Evolutionary conservation across 64 coral and sea anemone genomes (phyloP).

Genomic region (Orbicella faveolata): DNA sequence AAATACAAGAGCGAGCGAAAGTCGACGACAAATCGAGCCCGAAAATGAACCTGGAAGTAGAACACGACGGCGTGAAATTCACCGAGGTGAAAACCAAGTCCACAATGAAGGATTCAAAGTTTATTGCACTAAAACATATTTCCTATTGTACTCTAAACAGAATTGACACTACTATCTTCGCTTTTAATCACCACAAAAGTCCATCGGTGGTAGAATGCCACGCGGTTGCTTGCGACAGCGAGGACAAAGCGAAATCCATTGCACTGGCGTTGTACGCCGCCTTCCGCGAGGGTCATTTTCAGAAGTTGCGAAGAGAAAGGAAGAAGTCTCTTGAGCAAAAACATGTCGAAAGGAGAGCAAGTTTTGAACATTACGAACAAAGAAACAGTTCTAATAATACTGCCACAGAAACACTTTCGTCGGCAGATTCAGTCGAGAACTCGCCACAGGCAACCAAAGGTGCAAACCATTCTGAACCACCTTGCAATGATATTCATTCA

Average conservation of each 20-base stretch:
- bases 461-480: not conserved
- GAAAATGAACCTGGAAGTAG: slow-evolving; percentile 74
- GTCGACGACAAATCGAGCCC: slow-evolving; percentile 53
- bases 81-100: slow-evolving; percentile 35
- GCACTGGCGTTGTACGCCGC: slow-evolving; percentile 67
- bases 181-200: slow-evolving; percentile 85
- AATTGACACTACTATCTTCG: slow-evolving; percentile 67
- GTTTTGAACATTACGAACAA: slow-evolving; percentile 23
- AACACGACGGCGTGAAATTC: slow-evolving; percentile 55
- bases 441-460: not conserved
- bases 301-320: slow-evolving; percentile 72
- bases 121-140: slow-evolving; percentile 65
- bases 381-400: not conserved
- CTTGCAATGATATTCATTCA: not conserved
- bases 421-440: not conserved
- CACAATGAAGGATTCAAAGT: slow-evolving; percentile 33
- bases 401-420: not conserved
- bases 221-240: slow-evolving; percentile 70
- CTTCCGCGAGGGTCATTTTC: slow-evolving; percentile 85
- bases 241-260: slow-evolving; percentile 80
- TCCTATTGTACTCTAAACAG: slow-evolving; percentile 82
- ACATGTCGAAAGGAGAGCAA: slow-evolving; percentile 17
- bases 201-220: slow-evolving; percentile 79
- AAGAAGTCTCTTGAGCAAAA: slow-evolving; percentile 42
- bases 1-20: slow-evolving; percentile 60